Conservation (phyloP, 2,888 invertebrate species). For the Lithophane ornitopus region DNA sequence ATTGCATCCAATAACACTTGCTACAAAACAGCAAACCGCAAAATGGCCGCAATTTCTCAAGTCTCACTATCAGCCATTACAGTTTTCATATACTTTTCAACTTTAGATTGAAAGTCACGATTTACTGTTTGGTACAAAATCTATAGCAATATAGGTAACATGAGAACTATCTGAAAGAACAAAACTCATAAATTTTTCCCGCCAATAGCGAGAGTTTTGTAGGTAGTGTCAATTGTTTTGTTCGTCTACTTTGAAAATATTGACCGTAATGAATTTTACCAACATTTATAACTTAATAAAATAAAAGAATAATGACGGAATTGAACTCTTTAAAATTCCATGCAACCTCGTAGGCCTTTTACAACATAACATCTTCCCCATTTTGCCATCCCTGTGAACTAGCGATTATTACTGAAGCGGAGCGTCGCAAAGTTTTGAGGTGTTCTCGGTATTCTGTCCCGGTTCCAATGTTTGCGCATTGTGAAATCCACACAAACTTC, state of each 20-base stretch:
- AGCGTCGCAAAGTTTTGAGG: slow-evolving; percentile 58
- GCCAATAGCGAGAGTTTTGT: slow-evolving; percentile 77
- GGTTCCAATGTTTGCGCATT: slow-evolving; percentile 59
- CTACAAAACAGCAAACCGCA: slow-evolving; percentile 21
- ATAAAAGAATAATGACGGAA: not conserved
- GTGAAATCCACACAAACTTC: slow-evolving; percentile 59
- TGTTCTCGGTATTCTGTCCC: slow-evolving; percentile 49
- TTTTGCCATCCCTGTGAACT: slow-evolving; percentile 51
- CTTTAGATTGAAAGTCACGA: slow-evolving; percentile 55
- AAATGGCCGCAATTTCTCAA: slow-evolving; percentile 20
- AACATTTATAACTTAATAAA: not conserved
- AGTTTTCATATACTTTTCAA: slow-evolving; percentile 51
- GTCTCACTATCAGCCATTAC: slow-evolving; percentile 13
- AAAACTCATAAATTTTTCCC: slow-evolving; percentile 87
- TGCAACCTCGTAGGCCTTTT: not conserved
- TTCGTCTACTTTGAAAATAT: slow-evolving; percentile 40
- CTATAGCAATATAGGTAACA: slow-evolving; percentile 68
- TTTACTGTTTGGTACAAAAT: slow-evolving; percentile 27
- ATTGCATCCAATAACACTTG: slow-evolving; percentile 29
- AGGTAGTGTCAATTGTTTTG: slow-evolving; percentile 87
- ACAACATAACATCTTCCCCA: not conserved
- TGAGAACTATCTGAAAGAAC: slow-evolving; percentile 83
- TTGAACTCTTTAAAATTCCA: not conserved
- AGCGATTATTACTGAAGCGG: slow-evolving; percentile 61
- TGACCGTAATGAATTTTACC: not conserved